phyloP scores from a whole-genome alignment of 23 tunicate species.

The Trididemnum clinides region DNA sequence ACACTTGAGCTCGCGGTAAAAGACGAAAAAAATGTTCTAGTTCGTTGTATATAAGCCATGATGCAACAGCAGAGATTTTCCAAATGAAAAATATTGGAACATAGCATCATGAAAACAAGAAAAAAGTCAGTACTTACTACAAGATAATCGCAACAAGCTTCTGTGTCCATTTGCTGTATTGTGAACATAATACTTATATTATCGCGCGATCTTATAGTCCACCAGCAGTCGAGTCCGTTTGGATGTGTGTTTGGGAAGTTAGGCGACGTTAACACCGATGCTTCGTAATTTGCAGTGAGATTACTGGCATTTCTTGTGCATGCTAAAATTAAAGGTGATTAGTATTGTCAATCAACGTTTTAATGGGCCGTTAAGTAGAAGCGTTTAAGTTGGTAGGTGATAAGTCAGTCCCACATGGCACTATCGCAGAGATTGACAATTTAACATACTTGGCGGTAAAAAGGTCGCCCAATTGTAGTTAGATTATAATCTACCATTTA shows the following conservation, averaged over 20 bases:
- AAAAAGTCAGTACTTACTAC: slow-evolving; percentile 14
- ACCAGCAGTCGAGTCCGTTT: slow-evolving; percentile 43
- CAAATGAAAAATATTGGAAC: not conserved
- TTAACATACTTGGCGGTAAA: no score
- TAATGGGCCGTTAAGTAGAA: no score
- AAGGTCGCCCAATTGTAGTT: no score
- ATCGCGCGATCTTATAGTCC: slow-evolving; percentile 25
- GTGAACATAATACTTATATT: slow-evolving; percentile 7
- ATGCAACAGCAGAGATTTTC: not conserved
- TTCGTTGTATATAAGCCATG: no score
- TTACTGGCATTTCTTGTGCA: slow-evolving; percentile 3
- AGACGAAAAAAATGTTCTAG: no score
- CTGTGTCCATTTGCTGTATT: slow-evolving; percentile 38
- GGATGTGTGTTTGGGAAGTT: slow-evolving; percentile 32
- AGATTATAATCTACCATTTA: no score
- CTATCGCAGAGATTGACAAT: no score
- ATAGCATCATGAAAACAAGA: not conserved
- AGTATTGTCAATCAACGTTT: no score
- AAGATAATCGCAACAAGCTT: slow-evolving; percentile 58
- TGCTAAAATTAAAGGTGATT: no score
- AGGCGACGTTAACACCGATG: slow-evolving; percentile 37
- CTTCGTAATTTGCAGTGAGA: not conserved
- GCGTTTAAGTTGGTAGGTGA: no score
- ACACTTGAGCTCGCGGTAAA: no score
- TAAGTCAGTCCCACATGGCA: no score